These are phyloP conservation scores for Virgularia gustaviana DNA, from an alignment of 92 coral and sea anemone species.

Conservation along the genomic window DNA sequence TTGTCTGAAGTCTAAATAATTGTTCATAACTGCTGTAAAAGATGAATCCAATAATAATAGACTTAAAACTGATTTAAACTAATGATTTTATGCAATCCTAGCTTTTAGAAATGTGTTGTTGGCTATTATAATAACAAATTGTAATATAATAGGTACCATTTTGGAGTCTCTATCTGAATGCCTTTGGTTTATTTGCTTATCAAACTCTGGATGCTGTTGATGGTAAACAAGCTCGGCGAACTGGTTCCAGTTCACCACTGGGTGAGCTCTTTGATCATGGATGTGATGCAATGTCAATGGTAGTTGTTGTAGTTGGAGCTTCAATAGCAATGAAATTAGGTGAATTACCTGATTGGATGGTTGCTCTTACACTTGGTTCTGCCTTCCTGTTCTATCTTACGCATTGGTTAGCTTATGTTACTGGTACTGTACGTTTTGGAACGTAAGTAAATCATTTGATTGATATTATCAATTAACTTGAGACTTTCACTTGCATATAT, in stretches of 20 bases:
- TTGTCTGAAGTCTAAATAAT: no score
- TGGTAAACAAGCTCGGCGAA: conserved; percentile 96
- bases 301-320: conserved; percentile 53
- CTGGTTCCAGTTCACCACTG: conserved; percentile 75
- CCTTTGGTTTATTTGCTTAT: conserved; percentile 71
- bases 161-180: conserved; percentile 65
- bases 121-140: no score
- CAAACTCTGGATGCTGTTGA: conserved; percentile 95
- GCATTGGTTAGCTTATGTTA: conserved; percentile 91
- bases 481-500: no score
- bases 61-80: no score
- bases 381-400: conserved; percentile 73
- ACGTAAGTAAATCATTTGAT: conserved; percentile 65
- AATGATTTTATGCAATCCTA: no score
- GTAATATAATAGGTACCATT: conserved; percentile 93
- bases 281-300: conserved; percentile 88
- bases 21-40: no score
- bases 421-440: conserved; percentile 91
- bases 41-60: no score
- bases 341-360: conserved; percentile 79
- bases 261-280: conserved; percentile 98
- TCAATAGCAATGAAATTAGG: conserved; percentile 73
- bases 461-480: no score
- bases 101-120: no score
- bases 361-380: conserved; percentile 57